Conservation (phyloP, 35 echinoderm and acorn worm genomes). For the Anneissia japonica region DNA sequence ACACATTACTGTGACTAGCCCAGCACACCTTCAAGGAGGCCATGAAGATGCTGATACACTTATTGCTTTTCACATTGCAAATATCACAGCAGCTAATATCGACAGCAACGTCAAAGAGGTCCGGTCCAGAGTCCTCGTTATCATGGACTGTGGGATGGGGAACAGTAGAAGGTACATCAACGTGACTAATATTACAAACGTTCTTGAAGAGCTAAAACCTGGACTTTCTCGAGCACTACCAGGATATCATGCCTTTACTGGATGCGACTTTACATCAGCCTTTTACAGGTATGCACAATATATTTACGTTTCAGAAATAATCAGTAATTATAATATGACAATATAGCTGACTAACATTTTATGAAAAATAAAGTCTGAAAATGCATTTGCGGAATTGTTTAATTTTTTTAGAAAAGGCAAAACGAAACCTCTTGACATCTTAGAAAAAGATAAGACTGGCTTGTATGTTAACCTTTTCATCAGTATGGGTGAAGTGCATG, state of each 20-base stretch:
- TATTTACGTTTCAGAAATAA: no score
- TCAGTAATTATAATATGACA: no score
- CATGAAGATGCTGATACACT: conserved; percentile 75
- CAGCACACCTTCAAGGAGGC: conserved; percentile 49
- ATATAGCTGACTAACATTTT: no score
- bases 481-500: neutral
- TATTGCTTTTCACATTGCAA: conserved; percentile 41
- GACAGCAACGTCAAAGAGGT: conserved; percentile 21
- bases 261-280: conserved; percentile 59
- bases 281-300: conserved; percentile 49
- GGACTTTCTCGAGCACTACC: conserved; percentile 51
- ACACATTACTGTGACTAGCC: conserved; percentile 19
- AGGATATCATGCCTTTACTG: conserved; percentile 65
- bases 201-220: conserved; percentile 7
- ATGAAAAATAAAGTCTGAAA: no score
- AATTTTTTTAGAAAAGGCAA: conserved; percentile 57
- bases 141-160: conserved; percentile 57
- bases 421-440: conserved; percentile 33
- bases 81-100: conserved; percentile 28
- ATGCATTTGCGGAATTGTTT: no score
- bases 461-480: conserved; percentile 33
- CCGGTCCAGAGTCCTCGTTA: neutral
- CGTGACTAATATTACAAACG: conserved; percentile 40
- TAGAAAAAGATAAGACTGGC: conserved; percentile 41
- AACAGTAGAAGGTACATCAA: conserved; percentile 46